Base-by-base conservation (phyloP, 2,888 invertebrate genomes). In the Sarcophaga caerulescens region DNA sequence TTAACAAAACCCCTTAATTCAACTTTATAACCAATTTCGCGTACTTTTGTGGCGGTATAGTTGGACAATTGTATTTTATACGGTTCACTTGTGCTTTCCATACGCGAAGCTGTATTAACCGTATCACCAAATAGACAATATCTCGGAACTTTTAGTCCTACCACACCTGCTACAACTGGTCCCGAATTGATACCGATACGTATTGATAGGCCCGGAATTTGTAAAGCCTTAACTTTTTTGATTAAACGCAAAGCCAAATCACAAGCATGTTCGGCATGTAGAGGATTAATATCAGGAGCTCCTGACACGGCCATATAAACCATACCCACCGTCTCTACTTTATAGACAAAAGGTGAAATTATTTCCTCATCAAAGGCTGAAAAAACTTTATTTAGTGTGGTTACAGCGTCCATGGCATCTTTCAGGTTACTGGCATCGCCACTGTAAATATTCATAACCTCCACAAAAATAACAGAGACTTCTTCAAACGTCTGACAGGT, bases 281-380 rank as follows among this genome's bases (percentile, higher is more conserved):
- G 93, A 2, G 95, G 94, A 63, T 95, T 95, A 65, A 95, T 93
- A 90, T 98, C 97, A 0, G 98, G 98, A 1, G 97, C 96, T 0
- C 98, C 98, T 68, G 97, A 97, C 6, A 97, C 98, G 57, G 97
- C 95, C 98, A 98, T 98, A 92, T 98, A 98, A 71, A 95, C 95
- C 92, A 96, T 96, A n/a, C 98, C 98, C 1, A 98, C 97, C 0
- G 98, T 98, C 94, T 98, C 98, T 83, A 98, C 98, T 95, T 98
- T 98, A 91, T 98, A 98, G 2, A 98, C 97, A 81, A 97, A 95
- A 88, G 97, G 97, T 57, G 96, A 95, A 90, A 98, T 97, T 90
- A 97, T 96, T 69, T 98, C 94, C 44, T 96, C 94, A 92, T 98
- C 98, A 89, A 98, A 97, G 88, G 96, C 95, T 0, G 96, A 96